Evolutionary conservation across 2,888 invertebrate species (phyloP).

Genomic region (Tubulanus polymorphus): DNA sequence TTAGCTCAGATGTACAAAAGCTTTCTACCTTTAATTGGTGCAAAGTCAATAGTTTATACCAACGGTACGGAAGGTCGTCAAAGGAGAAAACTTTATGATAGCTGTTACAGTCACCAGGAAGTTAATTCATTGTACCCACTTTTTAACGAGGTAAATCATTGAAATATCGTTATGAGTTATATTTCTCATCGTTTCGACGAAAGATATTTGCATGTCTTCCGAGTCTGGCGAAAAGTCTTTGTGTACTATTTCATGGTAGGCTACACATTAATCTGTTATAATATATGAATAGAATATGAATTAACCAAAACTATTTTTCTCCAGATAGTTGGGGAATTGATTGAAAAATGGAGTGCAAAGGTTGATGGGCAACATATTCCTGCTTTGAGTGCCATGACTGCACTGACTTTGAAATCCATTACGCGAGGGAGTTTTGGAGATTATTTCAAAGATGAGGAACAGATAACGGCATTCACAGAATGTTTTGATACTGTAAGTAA

Average conservation of each 20-base stretch:
- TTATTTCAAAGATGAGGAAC: constrained; percentile 35
- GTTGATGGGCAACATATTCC: constrained; percentile 47
- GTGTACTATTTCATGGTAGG: too few relatives aligned
- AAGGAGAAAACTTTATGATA: constrained; percentile 34
- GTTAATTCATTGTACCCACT: constrained; percentile 22
- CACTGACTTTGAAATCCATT: constrained; percentile 37
- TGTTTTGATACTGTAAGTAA: constrained; percentile 40
- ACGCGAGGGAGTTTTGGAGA: constrained; percentile 36
- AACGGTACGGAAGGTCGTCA: constrained; percentile 41
- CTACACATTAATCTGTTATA: too few relatives aligned
- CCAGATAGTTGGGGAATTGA: constrained; percentile 38
- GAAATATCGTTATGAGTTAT: too few relatives aligned
- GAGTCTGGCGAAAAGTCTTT: too few relatives aligned
- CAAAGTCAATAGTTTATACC: constrained; percentile 33
- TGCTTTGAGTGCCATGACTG: constrained; percentile 38
- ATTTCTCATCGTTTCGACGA: too few relatives aligned
- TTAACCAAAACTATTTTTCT: too few relatives aligned
- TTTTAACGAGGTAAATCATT: constrained; percentile 34
- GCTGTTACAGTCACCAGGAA: constrained; percentile 28
- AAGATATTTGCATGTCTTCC: too few relatives aligned
- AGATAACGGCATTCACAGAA: constrained; percentile 32
- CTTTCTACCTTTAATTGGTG: constrained; percentile 39
- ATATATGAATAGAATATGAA: too few relatives aligned
- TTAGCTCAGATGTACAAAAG: constrained; percentile 36
- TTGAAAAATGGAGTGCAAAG: constrained; percentile 34